Conservation (phyloP, 2,888 invertebrate species). For the Drosophila subquinaria region DNA sequence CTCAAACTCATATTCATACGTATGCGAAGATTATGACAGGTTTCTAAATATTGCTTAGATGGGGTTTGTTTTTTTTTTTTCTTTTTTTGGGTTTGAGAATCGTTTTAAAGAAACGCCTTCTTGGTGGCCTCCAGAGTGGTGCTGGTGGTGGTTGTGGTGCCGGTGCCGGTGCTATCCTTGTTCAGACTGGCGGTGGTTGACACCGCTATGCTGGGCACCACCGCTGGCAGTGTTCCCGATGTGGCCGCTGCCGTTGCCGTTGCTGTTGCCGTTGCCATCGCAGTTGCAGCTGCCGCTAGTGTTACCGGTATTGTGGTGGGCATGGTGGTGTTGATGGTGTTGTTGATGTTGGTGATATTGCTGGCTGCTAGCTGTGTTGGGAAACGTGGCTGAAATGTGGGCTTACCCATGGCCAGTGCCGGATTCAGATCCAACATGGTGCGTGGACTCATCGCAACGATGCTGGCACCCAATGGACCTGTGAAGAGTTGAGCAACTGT, state of each 20-base stretch:
- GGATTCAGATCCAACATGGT: conserved; percentile 85
- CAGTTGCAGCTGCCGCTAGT: conserved; percentile 19
- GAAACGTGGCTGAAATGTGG: conserved; percentile 82
- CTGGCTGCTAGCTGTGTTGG: conserved; percentile 70
- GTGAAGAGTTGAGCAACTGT: conserved; percentile 81
- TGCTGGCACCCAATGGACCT: conserved; percentile 86
- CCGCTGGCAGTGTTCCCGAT: conserved; percentile 39
- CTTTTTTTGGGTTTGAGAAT: background rate
- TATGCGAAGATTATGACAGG: conserved; percentile 62
- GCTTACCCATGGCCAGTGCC: conserved; percentile 85
- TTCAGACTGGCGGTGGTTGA: conserved; percentile 67
- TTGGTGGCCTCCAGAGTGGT: conserved; percentile 64
- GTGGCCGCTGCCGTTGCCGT: conserved; percentile 47
- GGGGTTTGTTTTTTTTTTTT: conserved; percentile 6
- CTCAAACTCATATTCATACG: conserved; percentile 28
- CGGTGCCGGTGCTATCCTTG: conserved; percentile 56
- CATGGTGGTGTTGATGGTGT: background rate
- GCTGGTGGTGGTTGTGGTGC: conserved; percentile 55
- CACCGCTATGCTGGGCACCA: conserved; percentile 70
- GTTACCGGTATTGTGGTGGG: conserved; percentile 20
- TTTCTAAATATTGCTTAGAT: conserved; percentile 66
- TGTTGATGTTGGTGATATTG: conserved; percentile 32
- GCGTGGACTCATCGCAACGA: conserved; percentile 85
- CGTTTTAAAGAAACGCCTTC: conserved; percentile 66
- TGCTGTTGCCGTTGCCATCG: conserved; percentile 40